phyloP scores from a whole-genome alignment of 2,888 invertebrate genomes.

The Campoplex nolae region DNA sequence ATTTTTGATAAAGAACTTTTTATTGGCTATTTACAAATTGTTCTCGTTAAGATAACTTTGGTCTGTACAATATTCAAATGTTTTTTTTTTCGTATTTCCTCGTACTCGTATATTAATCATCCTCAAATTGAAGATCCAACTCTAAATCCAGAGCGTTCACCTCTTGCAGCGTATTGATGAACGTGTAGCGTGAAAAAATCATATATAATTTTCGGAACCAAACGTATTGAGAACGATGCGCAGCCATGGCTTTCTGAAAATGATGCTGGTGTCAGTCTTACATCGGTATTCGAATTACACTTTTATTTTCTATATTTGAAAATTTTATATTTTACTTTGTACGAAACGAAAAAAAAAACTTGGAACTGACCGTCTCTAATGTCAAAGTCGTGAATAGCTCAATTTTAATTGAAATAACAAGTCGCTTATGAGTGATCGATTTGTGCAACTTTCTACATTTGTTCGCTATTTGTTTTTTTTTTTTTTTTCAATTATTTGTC shows the following conservation, averaged over 20 bases:
- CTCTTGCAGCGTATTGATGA: constrained; percentile 94
- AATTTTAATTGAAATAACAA: neutral
- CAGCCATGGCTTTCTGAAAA: constrained; percentile 91
- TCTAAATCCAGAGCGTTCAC: constrained; percentile 91
- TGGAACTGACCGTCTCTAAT: neutral
- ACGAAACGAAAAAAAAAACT: neutral
- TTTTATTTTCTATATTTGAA: neutral
- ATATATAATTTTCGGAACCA: constrained; percentile 98
- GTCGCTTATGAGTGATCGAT: neutral
- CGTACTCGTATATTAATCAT: constrained; percentile 70
- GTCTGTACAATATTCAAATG: constrained; percentile 53
- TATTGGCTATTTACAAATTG: constrained; percentile 66
- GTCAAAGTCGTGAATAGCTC: no score
- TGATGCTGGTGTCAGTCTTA: neutral
- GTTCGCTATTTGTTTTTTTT: neutral
- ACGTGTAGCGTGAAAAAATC: constrained; percentile 94
- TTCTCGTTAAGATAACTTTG: constrained; percentile 25
- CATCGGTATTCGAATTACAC: neutral
- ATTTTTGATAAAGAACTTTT: constrained; percentile 60
- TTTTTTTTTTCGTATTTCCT: constrained; percentile 9
- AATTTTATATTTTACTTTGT: neutral
- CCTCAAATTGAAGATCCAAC: constrained; percentile 91
- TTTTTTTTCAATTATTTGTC: neutral
- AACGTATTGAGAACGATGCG: constrained; percentile 95
- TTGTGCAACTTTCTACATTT: neutral